Base-by-base conservation (phyloP, 2,113 vertebrate genomes). In the Tetraodon nigroviridis region DNA sequence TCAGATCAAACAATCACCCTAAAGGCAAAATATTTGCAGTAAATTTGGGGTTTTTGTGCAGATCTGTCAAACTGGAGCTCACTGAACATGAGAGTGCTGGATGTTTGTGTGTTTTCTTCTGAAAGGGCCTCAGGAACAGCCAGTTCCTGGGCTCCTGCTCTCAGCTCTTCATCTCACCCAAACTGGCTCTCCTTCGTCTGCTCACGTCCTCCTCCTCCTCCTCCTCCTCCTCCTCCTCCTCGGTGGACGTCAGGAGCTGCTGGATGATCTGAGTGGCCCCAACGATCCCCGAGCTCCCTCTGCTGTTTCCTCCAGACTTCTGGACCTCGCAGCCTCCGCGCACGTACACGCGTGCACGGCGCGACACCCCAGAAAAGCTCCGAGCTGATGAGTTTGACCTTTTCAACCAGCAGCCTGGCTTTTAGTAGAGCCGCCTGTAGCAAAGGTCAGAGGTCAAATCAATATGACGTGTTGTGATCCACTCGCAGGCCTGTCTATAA, bases 221-320 rank as follows among this genome's bases (percentile, higher is more conserved):
- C 84, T 64, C 57, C 79, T 79, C 82, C 84, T 64, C 57, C 79
- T 79, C 82, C 84, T 64, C 57, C 79, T 53, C 65, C 63, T 64
- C 24, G 12, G 8, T 13, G 69, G 74, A 77, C 57, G 67, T 78
- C 69, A 78, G 73, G 66, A 75, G 63, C 51, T 65, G 52, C 44
- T 75, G 63, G 58, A 66, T 59, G 81, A 58, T 53, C 47, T 49
- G 40, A 51, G 69, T 73, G 59, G 46, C 61, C 18, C 7, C 29
- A 7, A 18, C 61, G 42, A 67, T 61, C 46, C 40, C 61, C 67
- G 22, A 71, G 87, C 84, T 74, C 84, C 85, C 76, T 76, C 84
- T 85, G 80, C 81, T 75, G 85, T 51, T 65, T 62, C 12, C 18
- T 21, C 15, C 58, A 11, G 12, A 37, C 32, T 1, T 37, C 32